Conservation (phyloP, 2,113 vertebrate genomes). For the Vicugna pacos region DNA sequence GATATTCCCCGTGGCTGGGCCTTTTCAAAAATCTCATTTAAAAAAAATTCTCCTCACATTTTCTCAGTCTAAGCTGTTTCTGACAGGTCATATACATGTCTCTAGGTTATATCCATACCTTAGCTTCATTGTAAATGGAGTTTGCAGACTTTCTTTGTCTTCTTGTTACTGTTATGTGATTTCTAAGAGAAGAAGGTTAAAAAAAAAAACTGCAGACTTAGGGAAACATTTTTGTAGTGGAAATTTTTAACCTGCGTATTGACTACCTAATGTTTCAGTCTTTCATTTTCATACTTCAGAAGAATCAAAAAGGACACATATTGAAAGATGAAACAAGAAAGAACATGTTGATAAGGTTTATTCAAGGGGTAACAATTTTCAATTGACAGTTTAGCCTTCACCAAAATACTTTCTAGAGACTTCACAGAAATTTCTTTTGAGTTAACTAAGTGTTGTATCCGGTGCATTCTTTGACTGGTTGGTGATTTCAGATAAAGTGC, state of each 20-base stretch:
- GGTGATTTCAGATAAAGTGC: conserved; percentile 50
- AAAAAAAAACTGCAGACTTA: conserved; percentile 36
- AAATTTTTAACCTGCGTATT: conserved; percentile 25
- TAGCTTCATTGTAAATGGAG: conserved; percentile 21
- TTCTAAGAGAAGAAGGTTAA: background rate
- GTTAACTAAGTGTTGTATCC: conserved; percentile 26
- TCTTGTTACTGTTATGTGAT: background rate
- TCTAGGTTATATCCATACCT: background rate
- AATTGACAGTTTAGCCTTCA: conserved; percentile 47
- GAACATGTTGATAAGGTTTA: conserved; percentile 8
- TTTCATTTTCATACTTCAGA: conserved; percentile 54
- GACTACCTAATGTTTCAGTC: conserved; percentile 43
- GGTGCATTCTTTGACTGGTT: conserved; percentile 57
- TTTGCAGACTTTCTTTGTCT: background rate
- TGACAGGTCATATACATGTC: background rate
- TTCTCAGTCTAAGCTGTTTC: background rate
- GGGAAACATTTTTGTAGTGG: conserved; percentile 31
- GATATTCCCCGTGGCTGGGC: background rate
- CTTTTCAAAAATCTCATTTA: background rate
- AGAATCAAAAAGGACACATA: conserved; percentile 42
- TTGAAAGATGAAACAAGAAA: conserved; percentile 55
- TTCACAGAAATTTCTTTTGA: background rate
- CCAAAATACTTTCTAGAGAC: conserved; percentile 49
- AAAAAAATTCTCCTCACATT: background rate
- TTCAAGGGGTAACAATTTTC: conserved; percentile 65